Conservation (phyloP, 2,797 vertebrate genomes). For the Octomys mimax region DNA sequence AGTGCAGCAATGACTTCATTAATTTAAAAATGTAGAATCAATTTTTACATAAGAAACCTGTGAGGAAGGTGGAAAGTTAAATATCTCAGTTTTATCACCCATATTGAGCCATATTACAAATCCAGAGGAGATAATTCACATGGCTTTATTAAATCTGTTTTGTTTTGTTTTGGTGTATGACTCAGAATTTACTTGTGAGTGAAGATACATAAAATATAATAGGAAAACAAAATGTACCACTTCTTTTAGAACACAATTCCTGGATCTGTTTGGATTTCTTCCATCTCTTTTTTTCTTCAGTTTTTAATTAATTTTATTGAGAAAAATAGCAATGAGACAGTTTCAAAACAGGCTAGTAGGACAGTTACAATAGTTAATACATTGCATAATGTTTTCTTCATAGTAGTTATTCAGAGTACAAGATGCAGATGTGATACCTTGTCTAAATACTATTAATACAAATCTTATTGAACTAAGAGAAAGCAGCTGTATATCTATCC, state of each 20-base stretch:
- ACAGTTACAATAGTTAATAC: no score
- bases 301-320: no score
- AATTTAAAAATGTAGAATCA: neutral
- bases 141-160: neutral
- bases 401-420: no score
- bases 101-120: neutral
- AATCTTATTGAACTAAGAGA: no score
- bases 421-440: no score
- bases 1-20: neutral
- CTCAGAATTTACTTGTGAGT: neutral
- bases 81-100: neutral
- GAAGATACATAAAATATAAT: neutral
- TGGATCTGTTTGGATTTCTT: neutral
- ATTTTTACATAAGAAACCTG: constrained; percentile 1
- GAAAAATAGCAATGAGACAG: no score
- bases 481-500: no score
- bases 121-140: neutral
- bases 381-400: no score
- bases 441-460: no score
- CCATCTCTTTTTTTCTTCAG: neutral
- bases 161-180: neutral
- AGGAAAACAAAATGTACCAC: neutral
- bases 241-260: neutral
- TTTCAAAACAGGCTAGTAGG: no score
- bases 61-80: neutral